Evolutionary conservation across 2,797 vertebrate genomes (phyloP).

Genomic region (Typhlichthys subterraneus): DNA sequence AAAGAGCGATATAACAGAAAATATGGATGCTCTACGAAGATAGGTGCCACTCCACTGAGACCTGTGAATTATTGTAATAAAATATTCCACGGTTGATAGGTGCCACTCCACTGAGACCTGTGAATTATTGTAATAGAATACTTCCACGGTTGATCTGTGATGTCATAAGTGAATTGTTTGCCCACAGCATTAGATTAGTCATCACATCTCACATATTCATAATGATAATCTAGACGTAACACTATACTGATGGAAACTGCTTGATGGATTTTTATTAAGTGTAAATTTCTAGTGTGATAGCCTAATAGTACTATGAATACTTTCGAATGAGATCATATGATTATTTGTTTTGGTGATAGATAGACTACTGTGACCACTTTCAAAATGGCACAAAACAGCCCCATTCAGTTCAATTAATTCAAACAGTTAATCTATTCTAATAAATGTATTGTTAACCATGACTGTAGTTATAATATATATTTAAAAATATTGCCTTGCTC

Average conservation of each 20-base stretch:
- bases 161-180: conserved; percentile 56
- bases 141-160: conserved; percentile 51
- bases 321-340: too few relatives aligned
- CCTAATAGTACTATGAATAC: conserved; percentile 1
- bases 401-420: too few relatives aligned
- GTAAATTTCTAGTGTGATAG: neutral
- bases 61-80: conserved; percentile 46
- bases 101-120: conserved; percentile 40
- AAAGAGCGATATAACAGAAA: conserved; percentile 66
- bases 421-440: too few relatives aligned
- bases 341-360: too few relatives aligned
- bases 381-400: too few relatives aligned
- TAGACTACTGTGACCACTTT: too few relatives aligned
- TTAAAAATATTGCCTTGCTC: conserved; percentile 1
- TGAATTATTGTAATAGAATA: conserved; percentile 52
- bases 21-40: conserved; percentile 65
- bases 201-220: conserved; percentile 40
- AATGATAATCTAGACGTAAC: conserved; percentile 17
- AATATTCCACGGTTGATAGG: conserved; percentile 52
- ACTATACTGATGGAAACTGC: too few relatives aligned
- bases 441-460: too few relatives aligned
- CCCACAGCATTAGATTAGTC: conserved; percentile 38
- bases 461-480: too few relatives aligned
- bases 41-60: conserved; percentile 40
- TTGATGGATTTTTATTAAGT: too few relatives aligned